A percentile compares a stretch with the other conserved stretches of the same genome.
Conservation (phyloP, 2,888 invertebrate genomes). For the Himalopsyche japonica region DNA sequence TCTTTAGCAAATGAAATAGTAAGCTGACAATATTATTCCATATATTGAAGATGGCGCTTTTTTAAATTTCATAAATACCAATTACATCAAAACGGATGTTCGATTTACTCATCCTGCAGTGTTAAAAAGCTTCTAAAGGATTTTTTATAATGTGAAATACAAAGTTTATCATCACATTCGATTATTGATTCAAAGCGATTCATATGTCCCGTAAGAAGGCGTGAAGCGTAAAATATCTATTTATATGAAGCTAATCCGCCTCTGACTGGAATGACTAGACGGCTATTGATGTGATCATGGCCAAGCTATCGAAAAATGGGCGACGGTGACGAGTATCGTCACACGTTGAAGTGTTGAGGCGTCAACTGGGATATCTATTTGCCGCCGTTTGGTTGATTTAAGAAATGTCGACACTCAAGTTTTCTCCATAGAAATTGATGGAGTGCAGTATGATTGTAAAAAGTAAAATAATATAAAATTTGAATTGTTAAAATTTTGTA, state of each 20-base stretch:
- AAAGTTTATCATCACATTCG: neutral
- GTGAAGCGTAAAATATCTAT: neutral
- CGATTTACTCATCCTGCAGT: no score
- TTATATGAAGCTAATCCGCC: neutral
- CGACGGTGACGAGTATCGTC: neutral
- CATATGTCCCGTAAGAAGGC: neutral
- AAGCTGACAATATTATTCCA: no score
- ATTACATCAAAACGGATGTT: no score
- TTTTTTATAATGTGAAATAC: no score
- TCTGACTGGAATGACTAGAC: neutral
- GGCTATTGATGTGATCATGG: neutral
- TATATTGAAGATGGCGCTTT: no score
- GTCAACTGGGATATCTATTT: neutral
- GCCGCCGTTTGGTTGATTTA: neutral
- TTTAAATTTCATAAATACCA: no score
- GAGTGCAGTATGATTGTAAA: no score
- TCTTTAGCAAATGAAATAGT: no score
- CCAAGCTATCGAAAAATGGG: neutral
- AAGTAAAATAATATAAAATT: no score
- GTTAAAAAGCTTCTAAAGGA: no score
- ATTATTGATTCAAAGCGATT: neutral
- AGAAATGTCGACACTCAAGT: neutral
- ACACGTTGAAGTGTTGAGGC: neutral
- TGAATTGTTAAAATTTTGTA: no score
- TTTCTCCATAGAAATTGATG: neutral